Conservation (phyloP, 2,113 vertebrate species). For the Clinocottus analis region DNA sequence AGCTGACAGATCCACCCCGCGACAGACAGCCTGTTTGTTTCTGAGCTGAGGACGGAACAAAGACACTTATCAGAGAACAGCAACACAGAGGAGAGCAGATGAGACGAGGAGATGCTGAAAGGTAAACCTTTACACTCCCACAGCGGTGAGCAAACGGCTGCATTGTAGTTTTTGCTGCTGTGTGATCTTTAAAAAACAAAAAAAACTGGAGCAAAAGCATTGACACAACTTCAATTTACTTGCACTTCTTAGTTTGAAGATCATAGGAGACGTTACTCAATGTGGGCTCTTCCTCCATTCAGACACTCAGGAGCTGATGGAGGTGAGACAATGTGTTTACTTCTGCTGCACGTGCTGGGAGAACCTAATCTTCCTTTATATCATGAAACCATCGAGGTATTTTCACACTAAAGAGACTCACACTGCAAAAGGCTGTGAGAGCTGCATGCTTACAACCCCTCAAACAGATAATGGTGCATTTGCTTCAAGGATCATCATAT, state of each 20-base stretch:
- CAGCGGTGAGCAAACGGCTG: neutral
- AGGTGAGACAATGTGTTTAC: neutral
- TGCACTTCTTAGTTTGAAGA: neutral
- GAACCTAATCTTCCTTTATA: neutral
- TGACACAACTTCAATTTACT: neutral
- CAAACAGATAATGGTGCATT: neutral
- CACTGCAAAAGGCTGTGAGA: neutral
- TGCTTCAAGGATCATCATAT: no score
- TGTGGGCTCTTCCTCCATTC: neutral
- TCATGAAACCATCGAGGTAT: neutral
- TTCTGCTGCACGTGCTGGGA: neutral
- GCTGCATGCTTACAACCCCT: neutral
- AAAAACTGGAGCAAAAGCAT: neutral
- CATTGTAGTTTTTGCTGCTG: neutral
- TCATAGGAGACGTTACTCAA: neutral
- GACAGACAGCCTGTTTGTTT: slow-evolving; percentile 40
- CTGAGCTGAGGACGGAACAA: slow-evolving; percentile 33
- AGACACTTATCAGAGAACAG: slow-evolving; percentile 32
- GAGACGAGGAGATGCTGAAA: neutral
- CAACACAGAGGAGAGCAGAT: slow-evolving; percentile 11
- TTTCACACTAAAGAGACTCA: neutral
- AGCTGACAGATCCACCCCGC: slow-evolving; percentile 23
- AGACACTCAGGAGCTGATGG: neutral
- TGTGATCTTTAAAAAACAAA: neutral
- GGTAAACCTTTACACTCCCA: slow-evolving; percentile 32